Evolutionary conservation across 2,888 invertebrate genomes (phyloP).

Genomic region (Noctua fimbriata): DNA sequence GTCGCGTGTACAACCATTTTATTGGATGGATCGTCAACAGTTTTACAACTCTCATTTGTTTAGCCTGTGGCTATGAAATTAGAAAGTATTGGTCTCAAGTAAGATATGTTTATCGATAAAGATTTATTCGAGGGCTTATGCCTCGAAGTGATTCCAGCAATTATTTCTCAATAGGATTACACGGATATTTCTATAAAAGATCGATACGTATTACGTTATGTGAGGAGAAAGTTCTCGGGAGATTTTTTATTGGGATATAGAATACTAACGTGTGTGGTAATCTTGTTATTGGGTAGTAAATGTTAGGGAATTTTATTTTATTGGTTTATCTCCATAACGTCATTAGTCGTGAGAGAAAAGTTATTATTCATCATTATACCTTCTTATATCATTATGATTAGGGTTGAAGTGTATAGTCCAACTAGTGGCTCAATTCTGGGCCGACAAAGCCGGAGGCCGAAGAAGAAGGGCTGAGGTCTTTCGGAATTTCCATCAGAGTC

Average conservation of each 20-base stretch:
- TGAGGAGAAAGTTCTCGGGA: conserved; percentile 78
- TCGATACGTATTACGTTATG: conserved; percentile 75
- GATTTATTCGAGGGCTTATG: conserved; percentile 83
- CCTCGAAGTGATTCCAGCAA: conserved; percentile 77
- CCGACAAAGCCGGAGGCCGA: too few species aligned
- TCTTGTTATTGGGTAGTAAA: conserved; percentile 32
- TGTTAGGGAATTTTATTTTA: conserved; percentile 47
- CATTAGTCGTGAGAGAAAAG: conserved; percentile 19
- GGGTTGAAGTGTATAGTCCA: not conserved
- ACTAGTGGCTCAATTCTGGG: too few species aligned
- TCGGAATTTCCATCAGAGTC: not conserved
- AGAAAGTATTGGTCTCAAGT: conserved; percentile 81
- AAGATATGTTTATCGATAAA: conserved; percentile 80
- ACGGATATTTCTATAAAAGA: conserved; percentile 71
- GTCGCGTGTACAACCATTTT: conserved; percentile 60
- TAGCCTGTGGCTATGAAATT: conserved; percentile 86
- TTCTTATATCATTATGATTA: not conserved
- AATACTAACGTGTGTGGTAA: conserved; percentile 56
- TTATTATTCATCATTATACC: conserved; percentile 5
- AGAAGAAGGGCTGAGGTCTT: not conserved
- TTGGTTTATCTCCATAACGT: conserved; percentile 39
- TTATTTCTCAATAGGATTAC: conserved; percentile 75
- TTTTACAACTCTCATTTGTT: conserved; percentile 84
- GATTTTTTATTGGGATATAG: conserved; percentile 71
- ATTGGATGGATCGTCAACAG: conserved; percentile 78